Conservation (phyloP, 2,113 vertebrate genomes). For the Mystacornis crossleyi region DNA sequence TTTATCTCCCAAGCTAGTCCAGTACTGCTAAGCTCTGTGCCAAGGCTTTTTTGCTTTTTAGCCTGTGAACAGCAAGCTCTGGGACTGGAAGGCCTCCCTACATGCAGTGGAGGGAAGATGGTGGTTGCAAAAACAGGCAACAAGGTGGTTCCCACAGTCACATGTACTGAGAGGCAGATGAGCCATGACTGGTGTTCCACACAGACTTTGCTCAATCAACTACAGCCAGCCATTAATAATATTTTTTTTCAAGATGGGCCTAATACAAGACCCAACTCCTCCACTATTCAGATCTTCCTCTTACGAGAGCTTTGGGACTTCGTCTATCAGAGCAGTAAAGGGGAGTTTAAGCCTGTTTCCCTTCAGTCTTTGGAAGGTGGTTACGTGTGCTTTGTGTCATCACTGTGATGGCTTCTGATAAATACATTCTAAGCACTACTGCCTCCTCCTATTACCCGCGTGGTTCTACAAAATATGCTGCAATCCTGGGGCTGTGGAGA, state of each 20-base stretch:
- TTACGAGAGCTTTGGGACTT: background rate
- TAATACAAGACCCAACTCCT: background rate
- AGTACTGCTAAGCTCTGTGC: background rate
- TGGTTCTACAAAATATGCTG: background rate
- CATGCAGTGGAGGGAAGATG: background rate
- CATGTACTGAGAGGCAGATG: background rate
- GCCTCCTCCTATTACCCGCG: background rate
- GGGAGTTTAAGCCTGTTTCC: background rate
- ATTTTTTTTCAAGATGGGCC: background rate
- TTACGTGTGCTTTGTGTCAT: background rate
- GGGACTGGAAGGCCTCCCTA: background rate
- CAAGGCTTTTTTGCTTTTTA: background rate
- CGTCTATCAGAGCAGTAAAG: background rate
- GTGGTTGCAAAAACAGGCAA: background rate
- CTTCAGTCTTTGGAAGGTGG: background rate
- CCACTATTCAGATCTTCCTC: background rate
- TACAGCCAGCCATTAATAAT: background rate
- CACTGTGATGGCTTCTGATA: background rate
- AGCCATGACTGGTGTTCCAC: background rate
- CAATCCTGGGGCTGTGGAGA: background rate
- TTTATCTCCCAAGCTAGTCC: background rate
- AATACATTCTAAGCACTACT: background rate
- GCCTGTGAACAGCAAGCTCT: background rate
- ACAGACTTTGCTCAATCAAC: background rate
- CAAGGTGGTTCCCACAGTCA: background rate